Evolutionary conservation across 2,888 invertebrate species (phyloP), one percentile per base, ranked within the genome.

Genomic region (Orthonychiurus folsomi): DNA sequence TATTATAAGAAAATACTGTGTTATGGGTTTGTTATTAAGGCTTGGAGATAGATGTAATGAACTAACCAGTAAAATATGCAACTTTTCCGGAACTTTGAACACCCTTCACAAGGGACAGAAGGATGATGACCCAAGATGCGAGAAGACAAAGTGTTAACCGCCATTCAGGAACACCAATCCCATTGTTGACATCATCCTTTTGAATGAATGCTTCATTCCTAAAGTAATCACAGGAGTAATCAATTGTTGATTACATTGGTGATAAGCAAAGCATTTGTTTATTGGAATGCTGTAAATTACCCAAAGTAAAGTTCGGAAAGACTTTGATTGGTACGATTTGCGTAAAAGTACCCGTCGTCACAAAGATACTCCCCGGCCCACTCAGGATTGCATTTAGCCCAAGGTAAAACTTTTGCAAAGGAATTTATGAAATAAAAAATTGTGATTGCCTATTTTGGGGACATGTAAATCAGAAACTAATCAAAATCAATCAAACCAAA

Each of bases 51-150:
- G n/a, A n/a, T n/a, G n/a, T n/a, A n/a, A n/a, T n/a, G 48, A 48
- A 48, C 15, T 15, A n/a, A 48, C 15, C 93, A n/a, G 92, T 84
- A 77, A 93, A 88, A 77, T 93, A 93, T 0, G 92, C 85, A 0
- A 85, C 87, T 77, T 88, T 89, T 53, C 67, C 67, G 18, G 67
- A 65, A 27, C 58, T 62, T 28, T 63, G 56, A 1, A 63, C 63
- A 15, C 66, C 63, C 62, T 59, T 63, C 28, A 64, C 56, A n/a
- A 64, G 47, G n/a, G 62, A 59, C 27, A 59, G 21, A 25, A 61
- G 59, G n/a, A 64, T 59, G 1, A 62, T 5, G 5, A 59, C 26
- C 64, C 64, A 64, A 3, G 64, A 24, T 1, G 15, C 37, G 9
- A 52, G 52, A 23, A 52, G 52, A 23, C 52, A 52, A 23, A 52